Base-by-base conservation (phyloP, 2,113 vertebrate genomes). In the Elaphurus davidianus region DNA sequence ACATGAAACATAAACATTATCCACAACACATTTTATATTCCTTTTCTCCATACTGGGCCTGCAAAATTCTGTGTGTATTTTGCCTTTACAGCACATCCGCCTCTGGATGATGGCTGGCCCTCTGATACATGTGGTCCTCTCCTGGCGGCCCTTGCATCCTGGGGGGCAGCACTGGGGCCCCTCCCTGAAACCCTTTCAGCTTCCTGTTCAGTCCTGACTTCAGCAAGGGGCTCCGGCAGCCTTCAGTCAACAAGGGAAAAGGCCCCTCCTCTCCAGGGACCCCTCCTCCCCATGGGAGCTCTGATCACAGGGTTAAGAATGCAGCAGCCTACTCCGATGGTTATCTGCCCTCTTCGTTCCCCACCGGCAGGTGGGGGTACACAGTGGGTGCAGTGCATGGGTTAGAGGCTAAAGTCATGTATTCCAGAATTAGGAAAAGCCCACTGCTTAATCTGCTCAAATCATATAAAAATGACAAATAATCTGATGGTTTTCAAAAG, bases 361-460 rank as follows among this genome's bases (percentile, higher is more conserved):
- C 21, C 67, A 74, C 67, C 1, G 25, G 36, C 3, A 36, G 91
- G 52, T 36, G 2, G 10, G 23, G 86, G 10, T 57, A 4, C 19
- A 1, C 0, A 3, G 14, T 23, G 2, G 57, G 36, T 4, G 10
- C 17, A 0, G 11, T 2, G 23, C 16, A 2, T 0, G 1, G 6
- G 25, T 14, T 17, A 14, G 5, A 16, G 59, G 36, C 16, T 0
- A 36, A 64, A 54, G 28, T 6, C 5, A 47, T 7, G 19, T 2
- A 16, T 8, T 30, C 43, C 5, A 9, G 30, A 11, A n/a, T 36
- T 30, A 36, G 36, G 50, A 81, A 62, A 52, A 92, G 3, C 1
- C 15, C 27, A 21, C 45, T 52, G 3, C 14, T 54, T 54, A 74
- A 94, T 45, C 5, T 36, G 59, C 52, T 91, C 23, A 11, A 12